Evolutionary conservation across 92 coral and sea anemone species (phyloP).

Genomic region (Phenganax stokvisi): DNA sequence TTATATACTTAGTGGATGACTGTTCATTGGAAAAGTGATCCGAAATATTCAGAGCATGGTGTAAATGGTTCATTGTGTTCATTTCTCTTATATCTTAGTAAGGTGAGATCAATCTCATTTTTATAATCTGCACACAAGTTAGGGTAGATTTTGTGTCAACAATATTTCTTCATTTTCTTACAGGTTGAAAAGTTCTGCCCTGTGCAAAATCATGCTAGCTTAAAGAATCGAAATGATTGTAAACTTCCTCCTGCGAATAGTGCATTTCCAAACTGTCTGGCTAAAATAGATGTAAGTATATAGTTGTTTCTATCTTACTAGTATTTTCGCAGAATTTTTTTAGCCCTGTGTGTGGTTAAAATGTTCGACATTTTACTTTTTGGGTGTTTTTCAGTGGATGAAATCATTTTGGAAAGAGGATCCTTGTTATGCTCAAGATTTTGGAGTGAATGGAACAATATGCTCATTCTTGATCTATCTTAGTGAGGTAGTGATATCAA

Average conservation of each 20-base stretch:
- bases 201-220: neutral
- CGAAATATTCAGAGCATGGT: slow-evolving; percentile 42
- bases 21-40: slow-evolving; percentile 46
- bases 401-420: slow-evolving; percentile 76
- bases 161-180: neutral
- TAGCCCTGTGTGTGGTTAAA: neutral
- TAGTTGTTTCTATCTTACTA: too few relatives aligned
- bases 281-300: slow-evolving; percentile 62
- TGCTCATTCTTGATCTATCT: slow-evolving; percentile 85
- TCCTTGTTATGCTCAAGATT: slow-evolving; percentile 70
- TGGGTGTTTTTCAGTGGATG: slow-evolving; percentile 73
- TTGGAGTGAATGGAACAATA: slow-evolving; percentile 86
- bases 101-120: slow-evolving; percentile 21
- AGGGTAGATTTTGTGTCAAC: neutral
- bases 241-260: slow-evolving; percentile 54
- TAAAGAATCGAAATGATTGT: neutral
- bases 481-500: slow-evolving; percentile 59
- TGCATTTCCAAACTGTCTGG: slow-evolving; percentile 66
- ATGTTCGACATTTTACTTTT: neutral
- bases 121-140: too few relatives aligned
- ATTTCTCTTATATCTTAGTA: slow-evolving; percentile 43
- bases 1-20: slow-evolving; percentile 39
- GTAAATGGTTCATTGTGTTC: slow-evolving; percentile 53
- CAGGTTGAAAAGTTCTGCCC: slow-evolving; percentile 75
- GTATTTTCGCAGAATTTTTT: too few relatives aligned